Conservation (phyloP, 2,113 vertebrate species). For the Halichoeres trimaculatus region DNA sequence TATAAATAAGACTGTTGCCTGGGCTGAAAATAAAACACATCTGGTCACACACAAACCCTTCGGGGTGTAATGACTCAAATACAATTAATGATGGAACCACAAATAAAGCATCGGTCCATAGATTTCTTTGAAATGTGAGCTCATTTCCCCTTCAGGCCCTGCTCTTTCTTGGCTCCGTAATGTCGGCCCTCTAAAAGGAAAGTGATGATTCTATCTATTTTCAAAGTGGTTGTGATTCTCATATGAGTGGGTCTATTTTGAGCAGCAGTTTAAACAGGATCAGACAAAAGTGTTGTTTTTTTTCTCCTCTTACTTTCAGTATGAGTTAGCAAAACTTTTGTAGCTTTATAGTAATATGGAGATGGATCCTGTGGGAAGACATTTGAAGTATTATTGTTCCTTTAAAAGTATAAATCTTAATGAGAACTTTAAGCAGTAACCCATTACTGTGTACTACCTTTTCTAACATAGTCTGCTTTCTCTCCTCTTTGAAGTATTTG, state of each 20-base stretch:
- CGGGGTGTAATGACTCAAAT: background rate
- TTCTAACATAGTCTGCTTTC: too few species aligned
- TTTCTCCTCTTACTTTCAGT: slow-evolving; percentile 8
- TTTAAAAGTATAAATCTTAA: background rate
- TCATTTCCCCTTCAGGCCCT: background rate
- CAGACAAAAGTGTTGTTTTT: background rate
- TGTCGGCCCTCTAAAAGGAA: slow-evolving; percentile 21
- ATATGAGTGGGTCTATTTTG: slow-evolving; percentile 58
- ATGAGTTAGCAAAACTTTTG: slow-evolving; percentile 10
- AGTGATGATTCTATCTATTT: slow-evolving; percentile 39
- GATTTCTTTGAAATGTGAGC: slow-evolving; percentile 25
- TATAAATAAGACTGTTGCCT: background rate
- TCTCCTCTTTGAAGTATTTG: too few species aligned
- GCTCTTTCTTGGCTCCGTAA: background rate
- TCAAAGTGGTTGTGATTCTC: slow-evolving; percentile 51
- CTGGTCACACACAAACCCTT: background rate
- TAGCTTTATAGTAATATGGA: background rate
- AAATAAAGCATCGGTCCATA: slow-evolving; percentile 17
- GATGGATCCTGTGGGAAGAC: background rate
- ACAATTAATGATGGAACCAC: background rate
- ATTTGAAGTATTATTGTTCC: background rate
- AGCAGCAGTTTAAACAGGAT: slow-evolving; percentile 9
- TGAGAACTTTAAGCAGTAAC: too few species aligned
- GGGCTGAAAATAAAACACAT: background rate
- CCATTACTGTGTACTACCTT: too few species aligned